Conservation (phyloP, 2,888 invertebrate species). For the Hymenopus coronatus region DNA sequence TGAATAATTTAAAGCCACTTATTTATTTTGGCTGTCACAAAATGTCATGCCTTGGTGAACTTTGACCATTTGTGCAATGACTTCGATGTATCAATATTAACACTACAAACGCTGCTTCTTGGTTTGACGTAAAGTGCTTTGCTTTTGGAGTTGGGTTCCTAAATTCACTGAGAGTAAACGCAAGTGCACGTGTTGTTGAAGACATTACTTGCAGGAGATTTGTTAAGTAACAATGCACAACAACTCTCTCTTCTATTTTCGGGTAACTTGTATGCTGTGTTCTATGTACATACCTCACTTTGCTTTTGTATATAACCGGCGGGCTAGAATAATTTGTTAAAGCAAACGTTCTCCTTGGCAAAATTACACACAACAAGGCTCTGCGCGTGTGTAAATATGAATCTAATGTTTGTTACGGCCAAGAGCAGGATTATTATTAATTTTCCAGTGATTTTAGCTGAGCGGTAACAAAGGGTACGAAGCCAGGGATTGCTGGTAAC, state of each 20-base stretch:
- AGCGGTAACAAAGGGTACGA: background rate
- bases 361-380: background rate
- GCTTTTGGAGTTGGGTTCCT: no score
- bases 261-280: no score
- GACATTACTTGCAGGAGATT: background rate
- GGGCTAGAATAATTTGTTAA: background rate
- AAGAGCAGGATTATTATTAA: background rate
- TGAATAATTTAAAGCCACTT: no score
- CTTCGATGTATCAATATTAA: no score
- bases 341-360: background rate
- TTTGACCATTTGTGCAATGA: no score
- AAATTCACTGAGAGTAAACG: no score
- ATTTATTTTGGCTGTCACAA: no score
- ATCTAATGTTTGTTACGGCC: background rate
- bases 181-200: background rate
- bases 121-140: no score
- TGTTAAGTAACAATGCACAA: no score
- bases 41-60: no score
- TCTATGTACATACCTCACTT: background rate
- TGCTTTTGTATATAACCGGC: background rate
- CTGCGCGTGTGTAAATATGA: background rate
- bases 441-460: background rate
- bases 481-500: background rate
- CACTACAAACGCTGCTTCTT: no score
- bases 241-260: background rate